Percentiles rank a stretch among this genome's conserved stretches.
These are phyloP conservation scores for Narcine bancroftii DNA, from an alignment of 2,113 vertebrate species.

Conservation along the genomic window DNA sequence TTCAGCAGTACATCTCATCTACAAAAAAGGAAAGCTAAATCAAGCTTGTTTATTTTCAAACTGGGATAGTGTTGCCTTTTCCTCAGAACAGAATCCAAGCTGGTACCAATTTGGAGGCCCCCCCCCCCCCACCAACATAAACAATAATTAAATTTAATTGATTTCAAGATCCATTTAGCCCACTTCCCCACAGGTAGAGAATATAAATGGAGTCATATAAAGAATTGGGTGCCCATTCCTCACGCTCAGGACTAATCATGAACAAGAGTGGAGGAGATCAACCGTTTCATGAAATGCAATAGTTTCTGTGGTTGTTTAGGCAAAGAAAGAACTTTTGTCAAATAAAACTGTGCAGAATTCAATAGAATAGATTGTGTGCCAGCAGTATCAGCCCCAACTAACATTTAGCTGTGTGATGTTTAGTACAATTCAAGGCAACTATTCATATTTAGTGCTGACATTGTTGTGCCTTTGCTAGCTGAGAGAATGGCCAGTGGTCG, in stretches of 20 bases:
- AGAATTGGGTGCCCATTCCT: not conserved
- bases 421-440: not conserved
- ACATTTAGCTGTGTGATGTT: not conserved
- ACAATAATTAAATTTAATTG: constrained; percentile 15
- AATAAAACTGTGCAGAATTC: not conserved
- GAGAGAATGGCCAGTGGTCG: not conserved
- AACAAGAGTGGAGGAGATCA: not conserved
- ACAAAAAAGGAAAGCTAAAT: not conserved
- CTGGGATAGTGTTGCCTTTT: not conserved
- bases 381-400: not conserved
- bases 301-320: not conserved
- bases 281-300: not conserved
- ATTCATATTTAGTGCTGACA: not conserved
- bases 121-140: constrained; percentile 2
- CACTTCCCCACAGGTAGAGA: not conserved
- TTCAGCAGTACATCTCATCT: not conserved
- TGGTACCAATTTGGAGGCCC: constrained; percentile 19
- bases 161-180: not conserved
- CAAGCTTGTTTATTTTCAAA: not conserved
- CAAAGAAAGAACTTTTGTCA: not conserved
- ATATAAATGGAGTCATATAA: not conserved
- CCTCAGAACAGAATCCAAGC: not conserved
- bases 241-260: not conserved
- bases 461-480: not conserved
- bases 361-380: not conserved